These are phyloP conservation scores for Bimastos eiseni DNA, from an alignment of 2,888 invertebrate genomes.

Conservation along the genomic window DNA sequence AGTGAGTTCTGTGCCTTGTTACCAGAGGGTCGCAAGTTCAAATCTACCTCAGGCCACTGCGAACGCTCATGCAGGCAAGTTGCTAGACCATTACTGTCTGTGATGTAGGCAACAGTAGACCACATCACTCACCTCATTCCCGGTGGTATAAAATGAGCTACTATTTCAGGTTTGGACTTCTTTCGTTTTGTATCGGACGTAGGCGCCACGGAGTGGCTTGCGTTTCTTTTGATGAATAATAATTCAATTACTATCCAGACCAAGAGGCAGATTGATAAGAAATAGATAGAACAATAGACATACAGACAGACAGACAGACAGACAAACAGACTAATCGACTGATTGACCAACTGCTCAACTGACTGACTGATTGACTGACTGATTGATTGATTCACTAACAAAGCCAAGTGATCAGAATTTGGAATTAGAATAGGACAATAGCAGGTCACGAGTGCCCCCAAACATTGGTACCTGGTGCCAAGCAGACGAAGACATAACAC, in stretches of 20 bases:
- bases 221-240: background rate
- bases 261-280: slow-evolving; percentile 42
- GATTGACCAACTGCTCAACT: slow-evolving; percentile 24
- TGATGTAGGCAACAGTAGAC: too few relatives aligned
- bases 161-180: too few relatives aligned
- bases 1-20: too few relatives aligned
- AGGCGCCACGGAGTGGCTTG: slow-evolving; percentile 32
- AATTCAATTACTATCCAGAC: slow-evolving; percentile 16
- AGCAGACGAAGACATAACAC: background rate
- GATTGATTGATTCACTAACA: background rate
- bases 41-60: too few relatives aligned
- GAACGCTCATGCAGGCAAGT: too few relatives aligned
- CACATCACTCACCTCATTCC: too few relatives aligned
- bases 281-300: slow-evolving; percentile 42
- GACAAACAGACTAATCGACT: slow-evolving; percentile 41
- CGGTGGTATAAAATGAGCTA: too few relatives aligned
- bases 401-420: background rate
- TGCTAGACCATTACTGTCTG: too few relatives aligned
- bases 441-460: background rate
- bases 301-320: slow-evolving; percentile 39
- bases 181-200: too few relatives aligned
- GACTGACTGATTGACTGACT: background rate
- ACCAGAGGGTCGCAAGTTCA: too few relatives aligned
- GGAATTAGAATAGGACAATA: background rate
- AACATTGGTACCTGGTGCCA: background rate